Evolutionary conservation across 2,113 vertebrate species (phyloP).

Genomic region (Eleginops maclovinus): DNA sequence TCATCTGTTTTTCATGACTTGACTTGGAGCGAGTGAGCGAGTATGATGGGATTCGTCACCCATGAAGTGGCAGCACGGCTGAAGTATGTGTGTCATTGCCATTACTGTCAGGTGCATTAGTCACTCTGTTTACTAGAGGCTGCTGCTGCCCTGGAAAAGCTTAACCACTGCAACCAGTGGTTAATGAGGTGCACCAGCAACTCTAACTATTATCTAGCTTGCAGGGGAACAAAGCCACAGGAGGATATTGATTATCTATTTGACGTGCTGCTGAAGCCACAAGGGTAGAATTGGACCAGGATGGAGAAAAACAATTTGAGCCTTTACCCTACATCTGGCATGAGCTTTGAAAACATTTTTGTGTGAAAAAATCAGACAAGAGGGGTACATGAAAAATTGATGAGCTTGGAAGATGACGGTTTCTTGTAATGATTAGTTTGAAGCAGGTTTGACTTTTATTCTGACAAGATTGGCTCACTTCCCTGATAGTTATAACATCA

Average conservation of each 20-base stretch:
- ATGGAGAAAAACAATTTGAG: conserved; percentile 18
- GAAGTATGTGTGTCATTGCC: conserved; percentile 64
- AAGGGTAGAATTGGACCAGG: conserved; percentile 36
- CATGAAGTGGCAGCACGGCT: conserved; percentile 28
- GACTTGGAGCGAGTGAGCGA: conserved; percentile 1
- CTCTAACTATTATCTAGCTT: conserved; percentile 69
- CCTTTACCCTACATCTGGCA: neutral
- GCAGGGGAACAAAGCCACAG: conserved; percentile 51
- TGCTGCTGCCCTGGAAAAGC: conserved; percentile 43
- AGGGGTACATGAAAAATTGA: conserved; percentile 18
- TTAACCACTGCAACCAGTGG: conserved; percentile 61
- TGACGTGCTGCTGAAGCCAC: conserved; percentile 55
- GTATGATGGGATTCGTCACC: conserved; percentile 1
- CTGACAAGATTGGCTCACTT: conserved; percentile 29
- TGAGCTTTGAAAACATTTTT: conserved; percentile 31
- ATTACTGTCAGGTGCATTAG: conserved; percentile 70
- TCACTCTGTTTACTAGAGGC: conserved; percentile 60
- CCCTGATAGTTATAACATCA: neutral
- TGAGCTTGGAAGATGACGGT: neutral
- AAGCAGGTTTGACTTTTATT: conserved; percentile 33
- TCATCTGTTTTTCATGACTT: conserved; percentile 9
- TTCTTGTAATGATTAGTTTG: conserved; percentile 43
- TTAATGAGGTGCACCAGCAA: conserved; percentile 73
- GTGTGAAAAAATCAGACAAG: conserved; percentile 30
- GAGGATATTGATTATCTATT: conserved; percentile 76